Percentiles rank a stretch among this genome's conserved stretches.
Conservation (phyloP, 2,888 invertebrate species). For the Metacarcinus magister region DNA sequence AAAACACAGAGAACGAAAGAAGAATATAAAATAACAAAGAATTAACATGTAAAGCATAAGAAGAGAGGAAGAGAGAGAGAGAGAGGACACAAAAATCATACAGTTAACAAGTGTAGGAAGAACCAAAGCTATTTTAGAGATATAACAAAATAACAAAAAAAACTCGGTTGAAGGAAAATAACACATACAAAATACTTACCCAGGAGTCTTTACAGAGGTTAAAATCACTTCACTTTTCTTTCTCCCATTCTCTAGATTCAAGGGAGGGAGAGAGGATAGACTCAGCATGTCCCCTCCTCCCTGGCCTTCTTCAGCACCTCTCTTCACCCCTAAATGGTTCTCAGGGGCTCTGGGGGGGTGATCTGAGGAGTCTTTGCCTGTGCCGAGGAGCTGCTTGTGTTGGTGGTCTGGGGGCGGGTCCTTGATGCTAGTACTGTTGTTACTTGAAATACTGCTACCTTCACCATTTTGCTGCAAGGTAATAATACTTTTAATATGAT, state of each 20-base stretch:
- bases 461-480: constrained; percentile 37
- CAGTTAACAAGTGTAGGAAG: no score
- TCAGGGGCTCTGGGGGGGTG: background rate
- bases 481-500: background rate
- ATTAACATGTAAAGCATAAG: no score
- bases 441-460: background rate
- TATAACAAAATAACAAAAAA: no score
- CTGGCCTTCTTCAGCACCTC: background rate
- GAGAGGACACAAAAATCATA: no score
- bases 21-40: no score
- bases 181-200: constrained; percentile 7
- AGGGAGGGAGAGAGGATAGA: background rate
- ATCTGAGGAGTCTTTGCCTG: background rate
- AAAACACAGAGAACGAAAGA: no score
- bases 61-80: no score
- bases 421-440: background rate
- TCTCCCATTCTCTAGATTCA: background rate
- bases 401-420: background rate
- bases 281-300: background rate
- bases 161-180: no score
- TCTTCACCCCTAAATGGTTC: background rate
- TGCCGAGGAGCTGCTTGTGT: background rate
- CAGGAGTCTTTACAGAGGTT: background rate
- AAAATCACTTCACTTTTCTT: background rate
- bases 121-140: no score